A percentile compares a stretch with the other conserved stretches of the same genome.
Conservation (phyloP, 2,888 invertebrate species). For the Coleophora deauratella region DNA sequence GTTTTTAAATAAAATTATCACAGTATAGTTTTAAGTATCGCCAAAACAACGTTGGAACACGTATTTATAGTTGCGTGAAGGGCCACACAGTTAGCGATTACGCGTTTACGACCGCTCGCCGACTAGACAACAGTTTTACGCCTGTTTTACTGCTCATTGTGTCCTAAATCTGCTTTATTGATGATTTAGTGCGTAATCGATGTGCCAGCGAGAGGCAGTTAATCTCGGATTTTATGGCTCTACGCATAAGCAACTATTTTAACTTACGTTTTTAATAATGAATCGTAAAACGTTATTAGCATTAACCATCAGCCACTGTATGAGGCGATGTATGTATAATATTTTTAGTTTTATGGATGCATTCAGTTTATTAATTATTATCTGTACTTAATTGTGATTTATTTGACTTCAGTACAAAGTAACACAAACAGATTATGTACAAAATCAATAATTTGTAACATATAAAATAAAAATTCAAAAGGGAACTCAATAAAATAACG, state of each 20-base stretch:
- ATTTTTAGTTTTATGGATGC: too few relatives aligned
- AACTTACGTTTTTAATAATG: background rate
- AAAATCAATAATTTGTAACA: too few relatives aligned
- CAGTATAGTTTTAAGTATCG: too few relatives aligned
- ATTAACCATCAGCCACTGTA: slow-evolving; percentile 2
- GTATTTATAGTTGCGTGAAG: background rate
- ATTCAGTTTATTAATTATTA: too few relatives aligned
- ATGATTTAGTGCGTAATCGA: slow-evolving; percentile 42
- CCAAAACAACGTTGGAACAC: too few relatives aligned
- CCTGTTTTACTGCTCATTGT: slow-evolving; percentile 39
- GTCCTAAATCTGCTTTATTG: slow-evolving; percentile 48
- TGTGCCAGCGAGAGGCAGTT: slow-evolving; percentile 12
- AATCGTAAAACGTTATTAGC: background rate
- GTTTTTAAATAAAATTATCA: too few relatives aligned
- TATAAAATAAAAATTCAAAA: too few relatives aligned
- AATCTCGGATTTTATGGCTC: slow-evolving; percentile 27
- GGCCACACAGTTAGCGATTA: slow-evolving; percentile 41
- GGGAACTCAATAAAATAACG: too few relatives aligned
- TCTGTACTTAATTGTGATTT: too few relatives aligned
- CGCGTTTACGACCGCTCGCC: slow-evolving; percentile 33
- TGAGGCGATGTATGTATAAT: slow-evolving; percentile 12
- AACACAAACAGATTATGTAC: too few relatives aligned
- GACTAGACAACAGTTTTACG: slow-evolving; percentile 40
- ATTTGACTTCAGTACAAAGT: too few relatives aligned
- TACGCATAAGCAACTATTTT: slow-evolving; percentile 3